A percentile compares a stretch with the other conserved stretches of the same genome.
Conservation (phyloP, 2,797 vertebrate genomes). For the Acipenser transmontanus region DNA sequence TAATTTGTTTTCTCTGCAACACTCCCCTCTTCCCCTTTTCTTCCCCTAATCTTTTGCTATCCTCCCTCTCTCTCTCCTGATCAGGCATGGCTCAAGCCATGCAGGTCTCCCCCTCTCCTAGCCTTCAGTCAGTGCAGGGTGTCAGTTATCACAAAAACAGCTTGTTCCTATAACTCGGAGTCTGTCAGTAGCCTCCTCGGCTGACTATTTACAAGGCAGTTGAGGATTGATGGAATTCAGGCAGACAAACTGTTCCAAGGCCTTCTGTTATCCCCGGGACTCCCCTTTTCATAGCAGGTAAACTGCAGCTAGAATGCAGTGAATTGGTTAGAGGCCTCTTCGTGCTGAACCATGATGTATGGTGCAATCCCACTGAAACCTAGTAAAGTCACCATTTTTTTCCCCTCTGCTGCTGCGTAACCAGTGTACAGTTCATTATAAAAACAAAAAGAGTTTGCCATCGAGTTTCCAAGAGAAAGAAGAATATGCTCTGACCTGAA, state of each 20-base stretch:
- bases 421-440: too few relatives aligned
- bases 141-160: conserved; percentile 72
- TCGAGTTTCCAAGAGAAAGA: too few relatives aligned
- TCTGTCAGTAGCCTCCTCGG: conserved; percentile 51
- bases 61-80: conserved; percentile 25
- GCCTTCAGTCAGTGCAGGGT: conserved; percentile 43
- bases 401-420: too few relatives aligned
- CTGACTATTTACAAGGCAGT: conserved; percentile 58
- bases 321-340: neutral
- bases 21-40: conserved; percentile 27
- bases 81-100: conserved; percentile 21
- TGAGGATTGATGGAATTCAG: conserved; percentile 64
- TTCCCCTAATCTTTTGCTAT: conserved; percentile 16
- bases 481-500: too few relatives aligned
- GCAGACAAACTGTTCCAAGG: conserved; percentile 33
- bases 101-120: conserved; percentile 23
- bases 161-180: conserved; percentile 72
- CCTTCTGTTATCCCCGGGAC: conserved; percentile 14
- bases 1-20: conserved; percentile 40
- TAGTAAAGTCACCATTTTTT: too few relatives aligned
- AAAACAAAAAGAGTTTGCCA: too few relatives aligned
- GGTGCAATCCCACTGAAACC: too few relatives aligned
- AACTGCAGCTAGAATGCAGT: neutral
- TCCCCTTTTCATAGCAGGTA: conserved; percentile 10
- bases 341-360: too few relatives aligned